Conservation (phyloP, 2,888 invertebrate genomes). For the Lordiphosa fenestrarum region DNA sequence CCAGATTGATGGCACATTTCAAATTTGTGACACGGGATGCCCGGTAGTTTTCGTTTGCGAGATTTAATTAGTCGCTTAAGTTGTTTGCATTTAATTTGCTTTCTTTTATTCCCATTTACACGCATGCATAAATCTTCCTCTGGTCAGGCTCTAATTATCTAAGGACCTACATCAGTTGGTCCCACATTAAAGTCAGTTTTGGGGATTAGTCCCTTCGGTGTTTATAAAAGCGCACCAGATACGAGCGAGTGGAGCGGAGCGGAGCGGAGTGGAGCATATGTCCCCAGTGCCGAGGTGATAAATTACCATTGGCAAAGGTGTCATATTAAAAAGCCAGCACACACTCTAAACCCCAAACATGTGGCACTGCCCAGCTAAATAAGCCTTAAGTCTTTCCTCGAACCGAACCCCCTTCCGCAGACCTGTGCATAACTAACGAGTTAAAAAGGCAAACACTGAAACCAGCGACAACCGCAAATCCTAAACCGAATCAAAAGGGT, state of each 20-base stretch:
- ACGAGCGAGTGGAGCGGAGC: slow-evolving; percentile 9
- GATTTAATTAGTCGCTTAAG: slow-evolving; percentile 67
- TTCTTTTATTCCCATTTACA: slow-evolving; percentile 63
- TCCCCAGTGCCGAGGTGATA: slow-evolving; percentile 69
- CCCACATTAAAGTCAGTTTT: slow-evolving; percentile 59
- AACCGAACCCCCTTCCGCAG: slow-evolving; percentile 8
- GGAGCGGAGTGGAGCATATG: slow-evolving; percentile 46
- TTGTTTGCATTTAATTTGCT: slow-evolving; percentile 61
- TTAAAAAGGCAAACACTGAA: slow-evolving; percentile 49
- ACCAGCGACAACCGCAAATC: slow-evolving; percentile 66
- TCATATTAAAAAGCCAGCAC: slow-evolving; percentile 63
- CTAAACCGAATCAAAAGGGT: slow-evolving; percentile 72
- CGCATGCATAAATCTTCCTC: slow-evolving; percentile 66
- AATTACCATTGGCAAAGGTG: slow-evolving; percentile 75
- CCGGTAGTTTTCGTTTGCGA: slow-evolving; percentile 24
- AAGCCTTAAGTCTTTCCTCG: slow-evolving; percentile 59
- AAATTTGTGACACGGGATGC: slow-evolving; percentile 48
- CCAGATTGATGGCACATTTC: slow-evolving; percentile 61
- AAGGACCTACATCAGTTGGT: slow-evolving; percentile 59
- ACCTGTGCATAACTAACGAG: slow-evolving; percentile 69
- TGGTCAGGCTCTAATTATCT: slow-evolving; percentile 65
- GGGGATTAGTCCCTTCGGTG: slow-evolving; percentile 61
- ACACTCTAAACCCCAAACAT: slow-evolving; percentile 64
- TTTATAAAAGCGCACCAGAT: slow-evolving; percentile 45
- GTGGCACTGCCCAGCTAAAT: slow-evolving; percentile 71